Conservation (phyloP, 2,113 vertebrate genomes). For the Platysternon megacephalum region DNA sequence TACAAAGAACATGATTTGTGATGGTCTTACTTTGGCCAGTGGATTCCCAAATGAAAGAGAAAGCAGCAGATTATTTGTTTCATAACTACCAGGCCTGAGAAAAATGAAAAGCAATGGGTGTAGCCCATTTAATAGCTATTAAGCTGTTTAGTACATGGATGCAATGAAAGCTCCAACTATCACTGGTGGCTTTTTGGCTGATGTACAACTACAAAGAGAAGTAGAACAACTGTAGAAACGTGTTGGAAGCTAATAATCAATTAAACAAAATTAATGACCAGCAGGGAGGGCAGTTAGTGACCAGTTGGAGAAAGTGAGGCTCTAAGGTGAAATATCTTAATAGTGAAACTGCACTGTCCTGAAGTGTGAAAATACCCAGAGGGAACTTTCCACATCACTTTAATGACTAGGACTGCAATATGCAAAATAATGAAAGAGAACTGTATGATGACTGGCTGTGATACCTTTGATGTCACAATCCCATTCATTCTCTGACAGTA, state of each 20-base stretch:
- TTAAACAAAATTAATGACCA: not conserved
- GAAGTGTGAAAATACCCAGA: not conserved
- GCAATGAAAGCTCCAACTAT: not conserved
- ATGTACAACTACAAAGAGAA: not conserved
- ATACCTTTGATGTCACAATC: not conserved
- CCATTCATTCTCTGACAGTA: not conserved
- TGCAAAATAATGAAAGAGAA: not conserved
- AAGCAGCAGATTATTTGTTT: slow-evolving; percentile 4
- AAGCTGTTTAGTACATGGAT: not conserved
- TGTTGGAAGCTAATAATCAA: not conserved
- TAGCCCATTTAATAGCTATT: not conserved
- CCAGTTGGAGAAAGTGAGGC: not conserved
- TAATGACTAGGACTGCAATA: not conserved
- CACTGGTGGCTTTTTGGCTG: slow-evolving; percentile 29
- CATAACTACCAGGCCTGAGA: accelerated
- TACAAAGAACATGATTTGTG: not conserved
- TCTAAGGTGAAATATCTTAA: not conserved
- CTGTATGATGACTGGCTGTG: not conserved
- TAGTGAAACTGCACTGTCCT: not conserved
- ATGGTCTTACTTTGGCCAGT: not conserved
- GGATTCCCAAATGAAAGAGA: not conserved
- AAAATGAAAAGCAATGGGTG: not conserved
- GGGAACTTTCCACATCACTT: not conserved
- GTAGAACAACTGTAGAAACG: not conserved
- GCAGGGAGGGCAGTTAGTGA: not conserved